These are phyloP conservation scores for Scalopus aquaticus DNA, from an alignment of 2,113 vertebrate species.

Conservation along the genomic window DNA sequence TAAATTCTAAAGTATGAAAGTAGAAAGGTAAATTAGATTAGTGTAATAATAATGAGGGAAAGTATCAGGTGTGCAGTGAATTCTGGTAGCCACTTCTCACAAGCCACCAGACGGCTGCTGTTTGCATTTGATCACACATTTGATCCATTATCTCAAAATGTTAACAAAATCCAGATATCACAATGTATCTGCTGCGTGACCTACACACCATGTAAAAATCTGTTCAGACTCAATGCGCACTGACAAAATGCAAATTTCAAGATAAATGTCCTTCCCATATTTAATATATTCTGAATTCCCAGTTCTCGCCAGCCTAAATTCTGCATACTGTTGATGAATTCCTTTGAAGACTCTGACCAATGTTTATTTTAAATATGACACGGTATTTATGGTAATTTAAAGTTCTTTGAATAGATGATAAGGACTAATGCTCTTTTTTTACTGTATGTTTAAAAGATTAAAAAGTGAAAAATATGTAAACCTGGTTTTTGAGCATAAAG, in stretches of 20 bases:
- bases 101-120: accelerated
- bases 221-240: background rate
- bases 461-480: slow-evolving; percentile 12
- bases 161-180: background rate
- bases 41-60: background rate
- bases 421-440: background rate
- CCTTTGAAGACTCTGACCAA: background rate
- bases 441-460: background rate
- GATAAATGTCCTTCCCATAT: background rate
- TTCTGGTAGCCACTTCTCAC: background rate
- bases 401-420: background rate
- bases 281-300: background rate
- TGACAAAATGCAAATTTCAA: background rate
- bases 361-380: background rate
- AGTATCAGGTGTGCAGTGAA: background rate
- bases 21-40: background rate
- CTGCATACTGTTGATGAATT: background rate
- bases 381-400: background rate
- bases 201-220: background rate
- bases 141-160: background rate
- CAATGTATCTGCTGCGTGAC: background rate
- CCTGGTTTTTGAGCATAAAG: background rate
- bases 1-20: background rate
- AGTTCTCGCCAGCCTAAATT: background rate
- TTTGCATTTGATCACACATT: background rate